Evolutionary conservation across 1,140 invertebrate genomes (phyloP), one percentile per base, ranked within the genome.

Genomic region (Anoplophora glabripennis): DNA sequence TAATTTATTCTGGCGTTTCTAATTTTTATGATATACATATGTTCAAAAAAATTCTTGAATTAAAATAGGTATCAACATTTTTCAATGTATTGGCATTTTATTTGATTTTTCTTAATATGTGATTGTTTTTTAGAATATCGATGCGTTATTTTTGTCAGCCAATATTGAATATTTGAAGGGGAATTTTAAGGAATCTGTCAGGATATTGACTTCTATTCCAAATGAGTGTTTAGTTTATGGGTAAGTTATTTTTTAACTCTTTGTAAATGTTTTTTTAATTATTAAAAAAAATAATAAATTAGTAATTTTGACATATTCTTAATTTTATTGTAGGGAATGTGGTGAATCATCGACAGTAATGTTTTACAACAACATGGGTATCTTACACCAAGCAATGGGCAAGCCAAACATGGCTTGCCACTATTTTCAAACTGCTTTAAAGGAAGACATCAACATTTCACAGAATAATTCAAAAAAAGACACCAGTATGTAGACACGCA

Each of bases 321-420:
- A 12, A 4, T 55, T 17, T 57, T 47, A 63, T 69, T 72, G 48
- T 55, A 87, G 85, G 63, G 80, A 77, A 21, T 78, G 75, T 60
- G 86, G 86, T 3, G 86, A 88, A 67, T 83, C 81, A 47, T 76
- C 84, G 10, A 79, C 82, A 42, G 83, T 92, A 41, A 84, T 91
- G 66, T 89, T 90, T 64, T 90, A 92, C 71, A 97, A 96, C 72
- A 96, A 97, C 72, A 83, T 95, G 66, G 94, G 89, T 35, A 88
- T 93, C 58, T 84, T 95, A 59, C 88, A 96, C 79, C 84, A 93
- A 69, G 87, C 90, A 18, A 84, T 94, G 68, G 87, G 88, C 5
- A 94, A 95, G 77, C 90, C 91, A 59, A 88, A 90, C 72, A 81
- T 96, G 35, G 92, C 92, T 0, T 85, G 85, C 37, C 89, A 89